phyloP scores from a whole-genome alignment of 2,113 vertebrate species.

The Dasyornis broadbenti region DNA sequence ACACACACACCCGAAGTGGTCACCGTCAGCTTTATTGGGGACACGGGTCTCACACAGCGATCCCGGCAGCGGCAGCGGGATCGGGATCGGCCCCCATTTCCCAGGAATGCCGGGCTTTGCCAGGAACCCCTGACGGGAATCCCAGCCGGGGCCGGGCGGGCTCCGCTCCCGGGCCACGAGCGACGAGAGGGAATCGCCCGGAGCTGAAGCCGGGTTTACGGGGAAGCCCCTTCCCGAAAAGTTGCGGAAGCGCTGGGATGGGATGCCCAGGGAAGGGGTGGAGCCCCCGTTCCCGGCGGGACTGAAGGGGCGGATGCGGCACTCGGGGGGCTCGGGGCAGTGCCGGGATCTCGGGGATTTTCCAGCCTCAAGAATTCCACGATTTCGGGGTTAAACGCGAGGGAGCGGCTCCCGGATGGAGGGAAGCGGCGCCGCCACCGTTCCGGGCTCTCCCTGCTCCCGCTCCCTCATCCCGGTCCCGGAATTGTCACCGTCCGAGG shows the following conservation, averaged over 20 bases:
- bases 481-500: not conserved
- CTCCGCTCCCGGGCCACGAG: not conserved
- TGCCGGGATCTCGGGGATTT: not conserved
- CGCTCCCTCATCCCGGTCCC: not conserved
- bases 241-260: fast-evolving
- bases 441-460: not conserved
- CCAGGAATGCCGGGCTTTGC: no score
- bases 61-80: not conserved
- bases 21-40: not conserved
- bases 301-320: not conserved
- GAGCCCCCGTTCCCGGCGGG: not conserved
- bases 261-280: not conserved
- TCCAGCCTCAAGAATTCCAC: not conserved
- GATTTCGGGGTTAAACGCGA: not conserved
- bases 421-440: not conserved
- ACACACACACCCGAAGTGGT: not conserved
- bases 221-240: not conserved
- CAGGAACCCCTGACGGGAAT: not conserved
- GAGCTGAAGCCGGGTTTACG: not conserved
- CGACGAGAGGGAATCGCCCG: not conserved
- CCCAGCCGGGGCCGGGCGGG: not conserved
- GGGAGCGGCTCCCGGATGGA: not conserved
- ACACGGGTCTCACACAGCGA: not conserved
- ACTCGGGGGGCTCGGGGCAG: not conserved
- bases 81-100: no score